phyloP scores from a whole-genome alignment of 2,113 vertebrate species.

The Pangasianodon hypophthalmus region DNA sequence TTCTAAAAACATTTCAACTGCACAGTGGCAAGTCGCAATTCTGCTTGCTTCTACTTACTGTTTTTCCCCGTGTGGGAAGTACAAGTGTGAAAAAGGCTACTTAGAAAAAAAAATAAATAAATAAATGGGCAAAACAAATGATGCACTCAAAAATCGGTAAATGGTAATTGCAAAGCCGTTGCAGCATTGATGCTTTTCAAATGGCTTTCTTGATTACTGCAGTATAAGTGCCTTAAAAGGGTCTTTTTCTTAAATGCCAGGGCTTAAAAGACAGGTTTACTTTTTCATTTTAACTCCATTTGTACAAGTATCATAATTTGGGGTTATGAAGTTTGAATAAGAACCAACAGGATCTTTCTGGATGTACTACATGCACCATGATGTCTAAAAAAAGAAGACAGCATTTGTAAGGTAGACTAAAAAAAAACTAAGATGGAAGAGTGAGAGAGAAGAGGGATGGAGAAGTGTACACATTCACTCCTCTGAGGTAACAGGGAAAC shows the following conservation, averaged over 20 bases:
- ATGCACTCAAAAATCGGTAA: slow-evolving; percentile 2
- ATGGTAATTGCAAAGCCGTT: neutral
- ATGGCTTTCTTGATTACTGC: neutral
- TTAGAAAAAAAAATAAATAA: neutral
- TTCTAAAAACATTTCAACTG: slow-evolving; percentile 11
- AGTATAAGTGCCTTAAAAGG: neutral
- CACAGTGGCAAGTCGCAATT: neutral
- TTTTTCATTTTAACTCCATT: neutral
- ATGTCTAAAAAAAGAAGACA: neutral
- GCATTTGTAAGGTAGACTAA: slow-evolving; percentile 4
- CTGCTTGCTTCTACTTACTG: neutral
- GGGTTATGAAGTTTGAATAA: neutral
- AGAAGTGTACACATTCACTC: neutral
- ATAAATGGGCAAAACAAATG: neutral
- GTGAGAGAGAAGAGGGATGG: slow-evolving; percentile 12
- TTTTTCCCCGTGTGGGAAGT: neutral
- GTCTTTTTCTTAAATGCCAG: neutral
- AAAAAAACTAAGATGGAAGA: neutral
- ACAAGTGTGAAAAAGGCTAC: neutral
- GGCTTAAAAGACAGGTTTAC: neutral
- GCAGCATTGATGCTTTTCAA: neutral
- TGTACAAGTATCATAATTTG: neutral
- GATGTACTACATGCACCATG: no score
- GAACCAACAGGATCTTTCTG: neutral
- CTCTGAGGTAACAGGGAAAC: slow-evolving; percentile 22